Evolutionary conservation across 1,140 invertebrate species (phyloP), one percentile per base, ranked within the genome.

Genomic region (Aphelenchoides besseyi): DNA sequence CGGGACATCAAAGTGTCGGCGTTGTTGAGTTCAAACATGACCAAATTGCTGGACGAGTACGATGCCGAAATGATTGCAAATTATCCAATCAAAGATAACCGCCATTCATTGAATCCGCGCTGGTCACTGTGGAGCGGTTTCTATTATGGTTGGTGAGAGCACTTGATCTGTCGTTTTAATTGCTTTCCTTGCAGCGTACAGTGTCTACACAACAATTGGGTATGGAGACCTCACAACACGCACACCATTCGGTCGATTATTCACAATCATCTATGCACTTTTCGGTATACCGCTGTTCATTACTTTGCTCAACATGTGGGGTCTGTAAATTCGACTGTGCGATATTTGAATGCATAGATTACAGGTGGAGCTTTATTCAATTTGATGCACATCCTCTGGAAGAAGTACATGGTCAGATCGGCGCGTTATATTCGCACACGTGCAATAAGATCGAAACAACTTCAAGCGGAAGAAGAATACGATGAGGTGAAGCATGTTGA

Each of bases 211-310:
- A 48, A 80, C 79, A 3, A 80, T 81, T 53, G 80, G 79, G 41
- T 97, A 97, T 85, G 94, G 94, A 16, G 92, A 97, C 84, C 94
- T 97, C 61, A 91, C 93, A 0, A 93, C 93, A 0, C 94, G 94
- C 87, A 97, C 94, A 0, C 89, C 90, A 74, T 90, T 90, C 83
- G 94, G 94, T 18, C 94, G 95, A 86, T 90, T 96, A 68, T 91
- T 93, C 33, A 96, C 94, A 16, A 95, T 97, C 79, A 91, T 95
- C 82, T 97, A 97, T 86, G 94, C 94, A 32, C 92, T 96, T 79
- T 86, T 96, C 74, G 94, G 94, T 23, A 97, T 96, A 76, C 93
- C 94, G 0, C 86, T 96, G 64, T 94, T 95, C 91, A 88, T 97
- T 64, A 88, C 96, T 2, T 94, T 93, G 78, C 88, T 97, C 33